A percentile compares a stretch with the other conserved stretches of the same genome.
Evolutionary conservation across 2,113 vertebrate species (phyloP).

Genomic region (Genyomyrus donnyi): DNA sequence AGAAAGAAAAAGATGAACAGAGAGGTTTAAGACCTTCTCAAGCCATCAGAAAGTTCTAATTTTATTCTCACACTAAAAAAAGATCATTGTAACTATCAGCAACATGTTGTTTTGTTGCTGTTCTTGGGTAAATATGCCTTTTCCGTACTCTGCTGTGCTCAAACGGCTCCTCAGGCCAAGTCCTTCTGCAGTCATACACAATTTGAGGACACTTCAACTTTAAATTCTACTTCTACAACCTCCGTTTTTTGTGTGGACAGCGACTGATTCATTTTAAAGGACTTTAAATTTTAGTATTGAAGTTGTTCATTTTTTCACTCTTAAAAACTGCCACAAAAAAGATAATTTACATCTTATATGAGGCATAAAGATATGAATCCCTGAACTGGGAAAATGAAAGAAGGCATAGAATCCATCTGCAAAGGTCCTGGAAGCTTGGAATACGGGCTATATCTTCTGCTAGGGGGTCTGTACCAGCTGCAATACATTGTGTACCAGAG

Average conservation of each 20-base stretch:
- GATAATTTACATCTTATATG: background rate
- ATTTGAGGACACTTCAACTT: background rate
- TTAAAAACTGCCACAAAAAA: too few species aligned
- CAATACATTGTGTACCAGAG: background rate
- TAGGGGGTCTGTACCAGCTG: background rate
- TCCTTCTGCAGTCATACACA: background rate
- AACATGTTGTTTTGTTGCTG: background rate
- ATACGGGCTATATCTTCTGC: background rate
- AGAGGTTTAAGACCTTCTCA: background rate
- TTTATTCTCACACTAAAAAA: background rate
- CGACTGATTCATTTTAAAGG: background rate
- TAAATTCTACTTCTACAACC: background rate
- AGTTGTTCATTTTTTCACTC: background rate
- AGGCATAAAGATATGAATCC: background rate
- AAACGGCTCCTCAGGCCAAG: background rate
- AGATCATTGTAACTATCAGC: background rate
- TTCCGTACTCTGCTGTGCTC: background rate
- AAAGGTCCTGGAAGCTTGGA: background rate
- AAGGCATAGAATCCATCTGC: background rate
- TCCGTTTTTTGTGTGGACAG: background rate
- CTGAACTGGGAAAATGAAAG: background rate
- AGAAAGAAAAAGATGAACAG: background rate
- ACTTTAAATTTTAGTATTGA: too few species aligned
- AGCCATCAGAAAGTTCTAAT: slow-evolving; percentile 29
- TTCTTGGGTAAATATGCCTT: background rate